These are phyloP conservation scores for Diaprepes abbreviatus DNA, from an alignment of 2,888 invertebrate genomes.

Conservation along the genomic window DNA sequence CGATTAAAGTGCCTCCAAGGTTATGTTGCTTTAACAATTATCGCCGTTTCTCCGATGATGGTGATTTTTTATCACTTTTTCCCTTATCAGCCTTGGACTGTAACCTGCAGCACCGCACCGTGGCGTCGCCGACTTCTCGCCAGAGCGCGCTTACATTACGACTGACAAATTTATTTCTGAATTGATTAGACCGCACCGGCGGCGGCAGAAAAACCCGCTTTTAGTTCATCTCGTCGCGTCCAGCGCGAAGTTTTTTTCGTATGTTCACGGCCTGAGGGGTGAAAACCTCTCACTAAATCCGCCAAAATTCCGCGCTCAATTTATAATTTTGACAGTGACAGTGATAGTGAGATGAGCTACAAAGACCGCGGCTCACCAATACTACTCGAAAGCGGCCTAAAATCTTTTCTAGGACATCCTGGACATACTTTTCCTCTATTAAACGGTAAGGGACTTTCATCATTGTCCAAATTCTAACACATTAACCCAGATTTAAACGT, in stretches of 20 bases:
- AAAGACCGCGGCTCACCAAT: slow-evolving; percentile 89
- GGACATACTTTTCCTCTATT: slow-evolving; percentile 85
- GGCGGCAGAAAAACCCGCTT: slow-evolving; percentile 45
- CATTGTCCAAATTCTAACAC: neutral
- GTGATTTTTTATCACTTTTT: slow-evolving; percentile 54
- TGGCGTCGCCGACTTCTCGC: slow-evolving; percentile 56
- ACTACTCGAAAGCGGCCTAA: slow-evolving; percentile 89
- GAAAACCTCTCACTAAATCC: slow-evolving; percentile 59
- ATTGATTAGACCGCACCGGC: slow-evolving; percentile 59
- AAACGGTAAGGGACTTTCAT: slow-evolving; percentile 74
- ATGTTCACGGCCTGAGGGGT: slow-evolving; percentile 56
- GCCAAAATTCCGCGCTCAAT: slow-evolving; percentile 68
- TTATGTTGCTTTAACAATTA: slow-evolving; percentile 38
- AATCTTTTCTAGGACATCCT: slow-evolving; percentile 88
- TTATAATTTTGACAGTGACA: slow-evolving; percentile 66
- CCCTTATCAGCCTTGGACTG: slow-evolving; percentile 68
- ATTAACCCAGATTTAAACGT: slow-evolving; percentile 30
- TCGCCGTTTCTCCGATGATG: slow-evolving; percentile 12
- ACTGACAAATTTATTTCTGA: slow-evolving; percentile 66
- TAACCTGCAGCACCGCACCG: slow-evolving; percentile 60
- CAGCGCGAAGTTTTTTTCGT: slow-evolving; percentile 43
- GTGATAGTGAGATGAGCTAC: slow-evolving; percentile 85
- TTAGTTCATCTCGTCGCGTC: slow-evolving; percentile 50
- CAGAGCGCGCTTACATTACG: slow-evolving; percentile 66
- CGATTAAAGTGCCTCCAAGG: slow-evolving; percentile 42